Evolutionary conservation across 1,140 invertebrate species (phyloP).

Genomic region (Parapsyche elsis): DNA sequence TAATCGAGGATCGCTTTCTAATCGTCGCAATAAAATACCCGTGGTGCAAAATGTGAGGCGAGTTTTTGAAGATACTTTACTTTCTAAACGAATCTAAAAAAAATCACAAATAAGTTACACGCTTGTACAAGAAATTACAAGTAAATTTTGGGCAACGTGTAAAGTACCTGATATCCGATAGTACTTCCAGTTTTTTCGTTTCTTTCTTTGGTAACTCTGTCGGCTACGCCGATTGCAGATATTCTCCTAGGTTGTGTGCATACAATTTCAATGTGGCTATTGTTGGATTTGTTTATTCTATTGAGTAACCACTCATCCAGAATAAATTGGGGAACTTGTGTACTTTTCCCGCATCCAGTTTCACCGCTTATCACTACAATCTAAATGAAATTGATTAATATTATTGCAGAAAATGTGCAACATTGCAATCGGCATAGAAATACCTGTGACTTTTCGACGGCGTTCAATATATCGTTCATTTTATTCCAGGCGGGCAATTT

Average conservation of each 20-base stretch:
- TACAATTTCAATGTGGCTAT: constrained; percentile 80
- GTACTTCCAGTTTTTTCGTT: constrained; percentile 82
- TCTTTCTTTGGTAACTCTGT: constrained; percentile 89
- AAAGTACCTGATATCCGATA: constrained; percentile 85
- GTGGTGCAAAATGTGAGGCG: constrained; percentile 90
- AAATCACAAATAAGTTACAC: neutral
- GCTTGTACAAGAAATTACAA: neutral
- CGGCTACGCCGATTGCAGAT: constrained; percentile 91
- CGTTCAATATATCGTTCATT: constrained; percentile 73
- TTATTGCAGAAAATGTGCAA: constrained; percentile 8
- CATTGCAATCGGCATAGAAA: constrained; percentile 25
- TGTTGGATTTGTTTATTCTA: constrained; percentile 60
- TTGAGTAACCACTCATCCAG: constrained; percentile 79
- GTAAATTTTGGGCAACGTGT: no score
- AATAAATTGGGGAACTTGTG: constrained; percentile 92
- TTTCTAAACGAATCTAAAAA: constrained; percentile 72
- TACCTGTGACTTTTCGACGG: constrained; percentile 73
- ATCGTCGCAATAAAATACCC: constrained; percentile 85
- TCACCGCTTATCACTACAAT: constrained; percentile 86
- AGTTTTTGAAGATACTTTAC: constrained; percentile 81
- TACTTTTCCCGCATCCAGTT: constrained; percentile 91
- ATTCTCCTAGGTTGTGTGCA: constrained; percentile 94
- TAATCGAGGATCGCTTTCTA: constrained; percentile 80
- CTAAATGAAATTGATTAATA: constrained; percentile 57
- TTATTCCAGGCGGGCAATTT: constrained; percentile 77